phyloP scores from a whole-genome alignment of 2,888 invertebrate species.

The Cataglyphis cursor region DNA sequence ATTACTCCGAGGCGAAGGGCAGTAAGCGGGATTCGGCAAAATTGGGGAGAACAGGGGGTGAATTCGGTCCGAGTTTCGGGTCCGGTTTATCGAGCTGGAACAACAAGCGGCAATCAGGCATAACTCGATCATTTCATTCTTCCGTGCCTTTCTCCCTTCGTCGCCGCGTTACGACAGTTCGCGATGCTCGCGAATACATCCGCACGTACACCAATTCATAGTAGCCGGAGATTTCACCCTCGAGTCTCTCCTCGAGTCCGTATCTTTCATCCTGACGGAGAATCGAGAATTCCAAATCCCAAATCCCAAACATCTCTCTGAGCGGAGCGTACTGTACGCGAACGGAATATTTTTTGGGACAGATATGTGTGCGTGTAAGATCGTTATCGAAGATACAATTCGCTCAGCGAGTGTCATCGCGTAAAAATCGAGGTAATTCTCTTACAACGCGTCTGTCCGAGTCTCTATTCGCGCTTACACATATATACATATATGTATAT shows the following conservation, averaged over 20 bases:
- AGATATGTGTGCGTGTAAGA: background rate
- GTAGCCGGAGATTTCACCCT: slow-evolving; percentile 28
- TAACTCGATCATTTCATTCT: slow-evolving; percentile 85
- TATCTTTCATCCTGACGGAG: slow-evolving; percentile 61
- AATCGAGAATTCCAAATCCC: slow-evolving; percentile 74
- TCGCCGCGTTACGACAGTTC: slow-evolving; percentile 52
- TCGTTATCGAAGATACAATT: slow-evolving; percentile 30
- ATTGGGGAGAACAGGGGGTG: slow-evolving; percentile 76
- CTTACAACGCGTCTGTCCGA: background rate
- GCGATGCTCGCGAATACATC: slow-evolving; percentile 56
- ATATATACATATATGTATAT: slow-evolving; percentile 23
- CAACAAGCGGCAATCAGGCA: slow-evolving; percentile 85
- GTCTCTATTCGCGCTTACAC: background rate
- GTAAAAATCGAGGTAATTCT: slow-evolving; percentile 10
- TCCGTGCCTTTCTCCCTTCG: slow-evolving; percentile 76
- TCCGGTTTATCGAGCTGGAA: slow-evolving; percentile 85
- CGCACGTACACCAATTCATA: slow-evolving; percentile 33
- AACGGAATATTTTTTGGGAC: slow-evolving; percentile 61
- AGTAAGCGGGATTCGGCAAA: slow-evolving; percentile 63
- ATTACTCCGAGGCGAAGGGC: slow-evolving; percentile 51
- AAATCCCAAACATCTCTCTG: slow-evolving; percentile 74
- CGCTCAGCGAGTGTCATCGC: background rate
- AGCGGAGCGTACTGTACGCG: slow-evolving; percentile 57
- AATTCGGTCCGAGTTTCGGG: slow-evolving; percentile 75
- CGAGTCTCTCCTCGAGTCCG: background rate